Evolutionary conservation across 1,140 invertebrate species (phyloP).

Genomic region (Drosophila auraria): DNA sequence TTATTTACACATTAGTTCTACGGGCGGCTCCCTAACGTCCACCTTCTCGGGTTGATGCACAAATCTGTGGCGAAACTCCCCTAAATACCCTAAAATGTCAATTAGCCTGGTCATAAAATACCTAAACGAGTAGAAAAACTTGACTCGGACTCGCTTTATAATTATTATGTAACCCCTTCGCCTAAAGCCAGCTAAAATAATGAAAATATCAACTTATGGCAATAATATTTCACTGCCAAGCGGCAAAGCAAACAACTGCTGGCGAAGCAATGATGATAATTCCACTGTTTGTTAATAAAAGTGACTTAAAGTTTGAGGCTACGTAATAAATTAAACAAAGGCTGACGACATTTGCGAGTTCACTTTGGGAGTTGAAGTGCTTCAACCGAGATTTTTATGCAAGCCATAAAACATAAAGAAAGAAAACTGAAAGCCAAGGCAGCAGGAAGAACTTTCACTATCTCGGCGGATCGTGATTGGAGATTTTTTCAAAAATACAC

Average conservation of each 20-base stretch:
- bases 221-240: constrained; percentile 49
- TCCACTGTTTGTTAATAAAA: constrained; percentile 33
- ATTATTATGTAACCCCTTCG: constrained; percentile 52
- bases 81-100: constrained; percentile 10
- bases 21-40: background rate
- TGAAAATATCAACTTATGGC: constrained; percentile 32
- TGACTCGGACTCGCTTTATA: constrained; percentile 16
- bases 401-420: constrained; percentile 13
- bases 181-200: constrained; percentile 28
- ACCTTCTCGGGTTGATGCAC: constrained; percentile 1
- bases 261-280: constrained; percentile 48
- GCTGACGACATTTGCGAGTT: constrained; percentile 52
- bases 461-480: constrained; percentile 19
- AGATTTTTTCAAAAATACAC: constrained; percentile 27
- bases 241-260: constrained; percentile 8
- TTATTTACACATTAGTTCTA: constrained; percentile 11
- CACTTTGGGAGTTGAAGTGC: constrained; percentile 24
- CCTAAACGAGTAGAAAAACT: background rate
- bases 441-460: constrained; percentile 46
- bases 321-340: constrained; percentile 64
- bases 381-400: constrained; percentile 32
- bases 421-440: constrained; percentile 12
- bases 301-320: constrained; percentile 26
- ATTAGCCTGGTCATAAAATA: constrained; percentile 31
- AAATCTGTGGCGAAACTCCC: background rate